Evolutionary conservation across 2,888 invertebrate species (phyloP), one percentile per base, ranked within the genome.

Genomic region (Cryptocephalus primarius): DNA sequence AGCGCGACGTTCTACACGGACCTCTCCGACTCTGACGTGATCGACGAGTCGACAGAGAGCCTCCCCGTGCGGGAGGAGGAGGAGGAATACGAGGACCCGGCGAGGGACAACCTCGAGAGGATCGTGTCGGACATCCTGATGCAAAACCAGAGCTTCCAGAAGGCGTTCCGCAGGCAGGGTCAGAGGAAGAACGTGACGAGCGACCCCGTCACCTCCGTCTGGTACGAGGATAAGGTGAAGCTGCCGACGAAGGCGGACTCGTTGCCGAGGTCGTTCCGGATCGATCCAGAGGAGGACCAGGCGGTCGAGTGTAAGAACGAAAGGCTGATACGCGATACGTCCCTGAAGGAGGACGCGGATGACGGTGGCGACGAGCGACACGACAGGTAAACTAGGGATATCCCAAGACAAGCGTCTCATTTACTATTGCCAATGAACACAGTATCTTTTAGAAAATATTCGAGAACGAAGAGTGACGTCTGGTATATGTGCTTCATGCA

Each of bases 121-220:
- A 83, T 91, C 42, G 88, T 91, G 43, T 82, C 88, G 1, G 88
- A 88, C 62, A 72, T 90, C 10, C 70, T 91, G 6, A 81, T 88
- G 79, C 85, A 88, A 63, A 88, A 85, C 61, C 78, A 84, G 56
- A 88, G 88, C 52, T 88, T 89, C 55, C 85, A 88, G 55, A 82
- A 85, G 53, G 74, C 88, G 39, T 71, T 53, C 39, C 34, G 38
- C 33, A 48, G 49, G 43, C 41, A 40, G 22, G 40, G 32, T 8
- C 12, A 43, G 13, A 80, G 85, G 51, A 75, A 69, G 66, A 70
- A 71, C 58, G 68, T 62, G 58, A 61, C 64, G 32, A 66, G 63
- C 45, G 67, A 68, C 46, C 64, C 65, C 4, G 59, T 83, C 33
- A 52, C 58, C 3, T 80, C 82, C 46, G 79, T 83, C 48, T 64